A percentile compares a stretch with the other conserved stretches of the same genome.
phyloP scores from a whole-genome alignment of 1,140 invertebrate genomes.

The Atta texana region DNA sequence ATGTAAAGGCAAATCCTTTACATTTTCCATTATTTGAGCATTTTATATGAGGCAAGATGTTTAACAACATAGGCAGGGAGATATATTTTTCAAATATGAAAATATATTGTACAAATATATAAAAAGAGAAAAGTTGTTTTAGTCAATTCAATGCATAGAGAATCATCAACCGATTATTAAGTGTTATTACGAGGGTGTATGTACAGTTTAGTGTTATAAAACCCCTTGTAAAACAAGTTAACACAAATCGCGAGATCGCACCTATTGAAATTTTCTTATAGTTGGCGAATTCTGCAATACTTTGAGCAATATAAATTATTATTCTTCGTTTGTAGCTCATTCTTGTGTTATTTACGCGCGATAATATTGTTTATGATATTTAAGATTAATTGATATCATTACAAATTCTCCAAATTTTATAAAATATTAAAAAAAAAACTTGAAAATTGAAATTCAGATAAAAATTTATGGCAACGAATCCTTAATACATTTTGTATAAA shows the following conservation, averaged over 20 bases:
- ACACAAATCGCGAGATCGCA: conserved; percentile 48
- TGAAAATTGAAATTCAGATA: background rate
- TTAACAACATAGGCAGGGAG: conserved; percentile 60
- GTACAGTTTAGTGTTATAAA: conserved; percentile 70
- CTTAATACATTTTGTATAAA: conserved; percentile 20
- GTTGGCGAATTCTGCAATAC: conserved; percentile 51
- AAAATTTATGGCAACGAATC: background rate
- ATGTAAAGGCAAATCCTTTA: conserved; percentile 70
- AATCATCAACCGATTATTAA: conserved; percentile 58
- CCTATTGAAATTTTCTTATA: conserved; percentile 51
- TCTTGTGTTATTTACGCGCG: conserved; percentile 64
- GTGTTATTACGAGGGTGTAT: conserved; percentile 48
- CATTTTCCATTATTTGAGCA: conserved; percentile 74
- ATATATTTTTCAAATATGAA: conserved; percentile 75
- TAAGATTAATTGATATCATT: conserved; percentile 1
- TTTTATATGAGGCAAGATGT: conserved; percentile 68
- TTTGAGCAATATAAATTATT: conserved; percentile 31
- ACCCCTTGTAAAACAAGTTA: conserved; percentile 61
- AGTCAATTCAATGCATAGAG: conserved; percentile 64
- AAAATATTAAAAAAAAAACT: conserved; percentile 15
- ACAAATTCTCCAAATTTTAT: conserved; percentile 13
- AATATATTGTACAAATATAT: conserved; percentile 71
- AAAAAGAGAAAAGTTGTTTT: conserved; percentile 53
- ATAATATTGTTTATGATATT: conserved; percentile 65
- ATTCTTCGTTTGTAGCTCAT: conserved; percentile 32